phyloP scores from a whole-genome alignment of 2,113 vertebrate species.

The Delphinapterus leucas region DNA sequence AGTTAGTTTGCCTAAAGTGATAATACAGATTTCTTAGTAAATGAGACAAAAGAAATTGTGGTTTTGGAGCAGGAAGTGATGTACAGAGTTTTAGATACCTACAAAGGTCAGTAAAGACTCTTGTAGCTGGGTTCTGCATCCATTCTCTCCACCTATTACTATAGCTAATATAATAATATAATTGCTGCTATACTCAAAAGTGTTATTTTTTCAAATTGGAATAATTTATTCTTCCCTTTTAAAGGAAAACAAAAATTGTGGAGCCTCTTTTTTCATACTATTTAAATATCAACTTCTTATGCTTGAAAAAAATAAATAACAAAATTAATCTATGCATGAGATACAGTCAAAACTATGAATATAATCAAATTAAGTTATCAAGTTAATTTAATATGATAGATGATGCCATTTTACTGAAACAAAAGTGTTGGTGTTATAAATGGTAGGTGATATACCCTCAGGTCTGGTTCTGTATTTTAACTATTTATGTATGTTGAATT shows the following conservation, averaged over 20 bases:
- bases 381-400: not conserved
- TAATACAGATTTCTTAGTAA: not conserved
- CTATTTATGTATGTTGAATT: not conserved
- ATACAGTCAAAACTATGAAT: not conserved
- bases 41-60: not conserved
- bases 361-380: not conserved
- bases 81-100: not conserved
- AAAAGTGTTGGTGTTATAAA: not conserved
- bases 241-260: not conserved
- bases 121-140: not conserved
- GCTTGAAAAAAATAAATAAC: not conserved
- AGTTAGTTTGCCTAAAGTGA: not conserved
- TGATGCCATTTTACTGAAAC: conserved; percentile 1
- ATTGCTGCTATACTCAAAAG: not conserved
- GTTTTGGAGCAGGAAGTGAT: not conserved
- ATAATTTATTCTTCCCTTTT: not conserved
- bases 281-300: not conserved
- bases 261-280: not conserved
- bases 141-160: not conserved
- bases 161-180: not conserved
- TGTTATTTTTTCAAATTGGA: not conserved
- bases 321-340: not conserved
- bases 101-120: not conserved
- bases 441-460: not conserved
- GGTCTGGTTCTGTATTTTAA: not conserved